Evolutionary conservation across 1,140 invertebrate species (phyloP), one percentile per base, ranked within the genome.

Genomic region (Pseudomyrmex pallidus): DNA sequence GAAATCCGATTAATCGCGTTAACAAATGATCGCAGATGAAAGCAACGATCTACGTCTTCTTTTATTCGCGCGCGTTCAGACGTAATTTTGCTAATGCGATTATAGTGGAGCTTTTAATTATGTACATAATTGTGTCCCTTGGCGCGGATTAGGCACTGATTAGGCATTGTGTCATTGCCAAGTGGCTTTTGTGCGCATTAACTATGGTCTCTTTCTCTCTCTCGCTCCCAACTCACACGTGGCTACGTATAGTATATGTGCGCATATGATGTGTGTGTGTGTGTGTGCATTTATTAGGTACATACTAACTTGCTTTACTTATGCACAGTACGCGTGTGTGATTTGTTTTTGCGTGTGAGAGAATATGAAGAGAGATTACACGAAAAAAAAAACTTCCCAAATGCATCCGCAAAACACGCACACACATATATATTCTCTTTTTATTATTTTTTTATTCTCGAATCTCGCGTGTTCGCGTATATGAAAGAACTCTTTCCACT

Each of bases 51-150:
- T 44, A 78, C 17, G 54, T 25, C 64, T 48, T 80, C 66, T 52
- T 57, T 35, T 61, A 57, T 72, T 56, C 76, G 54, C 76, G 46
- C 66, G 66, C 76, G 76, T 80, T 80, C 76, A 54, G 44, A 59
- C 22, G 46, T 80, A 35, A 35, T 59, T 22, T 44, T 80, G 76
- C 76, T 80, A 80, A 80, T 80, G 76, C 76, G 66, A 80, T 80
- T 80, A 80, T 80, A 80, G 66, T 54, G 54, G 76, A 3, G 76
- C 66, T 80, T 80, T 80, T 80, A 80, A 80, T 80, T 72, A 80
- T 22, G 44, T 70, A 78, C 5, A 76, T 15, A 20, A n/a, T 70
- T 70, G 48, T 48, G 68, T 44, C 44, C 66, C 25, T 15, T 13
- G 54, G n/a, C 66, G 76, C 72, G 66, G 76, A 80, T 78, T 80